Evolutionary conservation across 2,888 invertebrate genomes (phyloP).

Genomic region (Colostygia pectinataria): DNA sequence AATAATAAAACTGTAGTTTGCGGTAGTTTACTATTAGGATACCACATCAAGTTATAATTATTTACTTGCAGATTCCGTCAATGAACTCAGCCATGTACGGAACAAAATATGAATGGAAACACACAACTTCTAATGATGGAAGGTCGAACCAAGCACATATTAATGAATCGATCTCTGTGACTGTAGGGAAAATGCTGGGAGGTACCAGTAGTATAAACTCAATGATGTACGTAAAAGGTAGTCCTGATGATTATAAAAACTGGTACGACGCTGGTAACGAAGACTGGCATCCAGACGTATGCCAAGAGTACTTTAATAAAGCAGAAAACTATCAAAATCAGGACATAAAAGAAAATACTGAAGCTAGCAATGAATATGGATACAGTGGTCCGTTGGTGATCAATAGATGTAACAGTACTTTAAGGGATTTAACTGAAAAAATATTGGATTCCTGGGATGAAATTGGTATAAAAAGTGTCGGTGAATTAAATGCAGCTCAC

Average conservation of each 20-base stretch:
- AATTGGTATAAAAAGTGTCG: constrained; percentile 5
- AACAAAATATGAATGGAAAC: constrained; percentile 89
- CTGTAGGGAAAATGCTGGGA: constrained; percentile 85
- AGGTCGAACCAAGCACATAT: constrained; percentile 85
- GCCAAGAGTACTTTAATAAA: constrained; percentile 75
- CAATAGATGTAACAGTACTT: constrained; percentile 68
- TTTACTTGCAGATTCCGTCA: constrained; percentile 45
- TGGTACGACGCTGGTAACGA: constrained; percentile 80
- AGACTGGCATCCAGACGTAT: constrained; percentile 81
- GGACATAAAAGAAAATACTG: constrained; percentile 37
- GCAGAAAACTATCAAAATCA: constrained; percentile 69
- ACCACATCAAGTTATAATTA: too few relatives aligned
- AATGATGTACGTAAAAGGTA: constrained; percentile 82
- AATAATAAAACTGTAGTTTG: too few relatives aligned
- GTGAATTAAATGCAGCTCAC: constrained; percentile 64
- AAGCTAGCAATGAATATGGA: constrained; percentile 55
- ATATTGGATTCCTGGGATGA: neutral
- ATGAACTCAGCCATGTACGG: constrained; percentile 42
- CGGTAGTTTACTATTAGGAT: too few relatives aligned
- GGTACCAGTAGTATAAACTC: constrained; percentile 82
- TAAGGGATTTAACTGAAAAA: constrained; percentile 45
- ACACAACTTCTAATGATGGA: constrained; percentile 89
- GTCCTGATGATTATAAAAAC: constrained; percentile 68
- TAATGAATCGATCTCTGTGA: constrained; percentile 66
- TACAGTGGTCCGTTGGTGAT: constrained; percentile 68